Evolutionary conservation across 37 sponge, comb jelly and placozoan genomes (phyloP).

Genomic region (Halichondria panicea): DNA sequence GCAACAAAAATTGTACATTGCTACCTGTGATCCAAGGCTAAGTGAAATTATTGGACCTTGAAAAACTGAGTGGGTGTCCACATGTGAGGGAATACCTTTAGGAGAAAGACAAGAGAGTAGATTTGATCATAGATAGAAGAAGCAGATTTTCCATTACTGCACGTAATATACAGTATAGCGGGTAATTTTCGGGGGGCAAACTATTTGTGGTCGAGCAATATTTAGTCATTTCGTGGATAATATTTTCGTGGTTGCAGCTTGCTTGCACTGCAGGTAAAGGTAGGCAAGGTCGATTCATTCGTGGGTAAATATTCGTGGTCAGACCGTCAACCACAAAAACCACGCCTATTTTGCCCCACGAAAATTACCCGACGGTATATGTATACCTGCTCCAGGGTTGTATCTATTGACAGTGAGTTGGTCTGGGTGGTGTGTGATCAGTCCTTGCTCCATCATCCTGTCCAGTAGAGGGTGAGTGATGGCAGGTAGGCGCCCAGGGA

Average conservation of each 20-base stretch:
- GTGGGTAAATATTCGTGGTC: no score
- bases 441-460: slow-evolving; percentile 28
- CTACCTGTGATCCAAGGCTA: slow-evolving; percentile 82
- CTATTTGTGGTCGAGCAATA: no score
- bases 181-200: no score
- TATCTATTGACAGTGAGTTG: slow-evolving; percentile 93
- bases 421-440: slow-evolving; percentile 49
- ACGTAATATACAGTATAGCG: background rate
- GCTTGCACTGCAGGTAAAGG: no score
- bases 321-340: no score
- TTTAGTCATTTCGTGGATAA: no score
- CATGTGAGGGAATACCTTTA: slow-evolving; percentile 89
- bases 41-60: slow-evolving; percentile 79
- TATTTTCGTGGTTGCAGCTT: no score
- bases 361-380: no score
- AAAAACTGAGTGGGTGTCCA: slow-evolving; percentile 92
- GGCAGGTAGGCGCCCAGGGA: slow-evolving; percentile 67
- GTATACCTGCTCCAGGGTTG: slow-evolving; percentile 91
- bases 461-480: slow-evolving; percentile 36
- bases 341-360: no score
- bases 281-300: no score
- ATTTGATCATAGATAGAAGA: background rate
- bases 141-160: no score
- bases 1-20: no score
- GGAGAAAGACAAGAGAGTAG: background rate